Evolutionary conservation across 2,797 vertebrate species (phyloP).

Genomic region (Heliangelus exortis): DNA sequence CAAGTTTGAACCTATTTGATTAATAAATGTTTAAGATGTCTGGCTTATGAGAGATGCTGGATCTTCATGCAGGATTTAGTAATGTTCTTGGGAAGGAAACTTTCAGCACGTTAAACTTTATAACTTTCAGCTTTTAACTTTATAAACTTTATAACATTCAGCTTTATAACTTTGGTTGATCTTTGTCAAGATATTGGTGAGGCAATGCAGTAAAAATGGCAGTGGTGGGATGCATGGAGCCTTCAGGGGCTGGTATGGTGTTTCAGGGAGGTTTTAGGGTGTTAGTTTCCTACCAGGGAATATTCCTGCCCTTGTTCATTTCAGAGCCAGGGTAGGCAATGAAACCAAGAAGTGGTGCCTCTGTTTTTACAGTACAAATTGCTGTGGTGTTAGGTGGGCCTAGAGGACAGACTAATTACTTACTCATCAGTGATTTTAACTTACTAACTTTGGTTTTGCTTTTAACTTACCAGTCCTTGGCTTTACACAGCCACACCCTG

Average conservation of each 20-base stretch:
- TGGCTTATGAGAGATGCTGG: neutral
- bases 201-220: neutral
- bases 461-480: neutral
- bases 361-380: neutral
- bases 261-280: neutral
- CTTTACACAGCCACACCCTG: neutral
- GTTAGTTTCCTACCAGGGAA: neutral
- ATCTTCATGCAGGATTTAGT: neutral
- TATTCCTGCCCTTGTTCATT: neutral
- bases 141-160: too few species aligned
- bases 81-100: neutral
- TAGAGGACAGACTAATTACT: neutral
- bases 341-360: neutral
- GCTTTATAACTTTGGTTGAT: neutral
- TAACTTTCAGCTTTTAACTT: too few species aligned
- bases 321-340: rapidly evolving
- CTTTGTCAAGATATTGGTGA: neutral
- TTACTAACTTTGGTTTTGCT: neutral
- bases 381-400: neutral
- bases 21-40: neutral
- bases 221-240: neutral
- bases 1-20: neutral
- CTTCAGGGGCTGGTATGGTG: neutral
- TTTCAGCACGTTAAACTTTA: neutral
- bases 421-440: neutral